phyloP scores from a whole-genome alignment of 1,140 invertebrate species.

The Melitaea cinxia region DNA sequence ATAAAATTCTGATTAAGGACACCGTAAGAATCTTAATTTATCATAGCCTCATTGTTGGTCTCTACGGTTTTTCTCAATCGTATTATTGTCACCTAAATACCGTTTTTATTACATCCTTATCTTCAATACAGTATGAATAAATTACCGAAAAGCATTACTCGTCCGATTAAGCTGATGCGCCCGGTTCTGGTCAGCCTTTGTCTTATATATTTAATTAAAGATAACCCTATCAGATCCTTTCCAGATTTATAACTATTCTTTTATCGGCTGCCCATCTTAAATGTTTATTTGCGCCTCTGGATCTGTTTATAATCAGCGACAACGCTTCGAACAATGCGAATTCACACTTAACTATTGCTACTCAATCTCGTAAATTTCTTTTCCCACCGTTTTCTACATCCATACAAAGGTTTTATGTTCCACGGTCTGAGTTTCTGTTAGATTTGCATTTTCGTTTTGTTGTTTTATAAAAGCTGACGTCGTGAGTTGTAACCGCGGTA shows the following conservation, averaged over 20 bases:
- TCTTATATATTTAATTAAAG: neutral
- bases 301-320: slow-evolving; percentile 58
- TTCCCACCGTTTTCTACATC: slow-evolving; percentile 39
- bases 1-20: too few relatives aligned
- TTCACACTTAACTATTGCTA: slow-evolving; percentile 53
- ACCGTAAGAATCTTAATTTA: neutral
- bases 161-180: neutral
- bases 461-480: slow-evolving; percentile 43
- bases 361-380: slow-evolving; percentile 46
- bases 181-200: neutral
- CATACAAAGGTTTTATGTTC: slow-evolving; percentile 15
- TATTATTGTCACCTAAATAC: neutral
- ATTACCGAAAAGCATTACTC: neutral
- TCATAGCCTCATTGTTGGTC: neutral
- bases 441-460: slow-evolving; percentile 13
- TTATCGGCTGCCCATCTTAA: slow-evolving; percentile 43
- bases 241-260: slow-evolving; percentile 54
- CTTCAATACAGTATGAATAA: neutral
- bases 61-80: neutral
- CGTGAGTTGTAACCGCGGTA: slow-evolving; percentile 53
- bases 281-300: slow-evolving; percentile 48
- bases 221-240: slow-evolving; percentile 44
- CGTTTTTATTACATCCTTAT: neutral
- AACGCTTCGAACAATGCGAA: slow-evolving; percentile 57
- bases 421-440: slow-evolving; percentile 15